Evolutionary conservation across 2,797 vertebrate species (phyloP).

Genomic region (Galaxias olidus): DNA sequence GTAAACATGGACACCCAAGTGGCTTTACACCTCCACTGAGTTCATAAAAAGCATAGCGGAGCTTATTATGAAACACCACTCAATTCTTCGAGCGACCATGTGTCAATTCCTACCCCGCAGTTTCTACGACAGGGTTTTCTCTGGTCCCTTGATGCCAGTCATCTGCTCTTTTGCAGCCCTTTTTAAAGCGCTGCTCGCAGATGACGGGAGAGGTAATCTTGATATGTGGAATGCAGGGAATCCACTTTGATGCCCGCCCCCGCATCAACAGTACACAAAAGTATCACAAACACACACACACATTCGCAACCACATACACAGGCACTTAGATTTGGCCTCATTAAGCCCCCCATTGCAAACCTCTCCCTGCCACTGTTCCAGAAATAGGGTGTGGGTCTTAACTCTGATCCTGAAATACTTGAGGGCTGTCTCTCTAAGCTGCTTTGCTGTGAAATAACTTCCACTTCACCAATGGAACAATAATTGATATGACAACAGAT

Average conservation of each 20-base stretch:
- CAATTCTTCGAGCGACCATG: background rate
- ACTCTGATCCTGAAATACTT: constrained; percentile 68
- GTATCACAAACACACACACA: background rate
- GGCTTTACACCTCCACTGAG: background rate
- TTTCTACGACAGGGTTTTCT: background rate
- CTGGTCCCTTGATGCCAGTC: background rate
- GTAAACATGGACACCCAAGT: constrained; percentile 8
- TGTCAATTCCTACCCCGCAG: background rate
- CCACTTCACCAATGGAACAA: constrained; percentile 73
- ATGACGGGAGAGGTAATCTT: constrained; percentile 26
- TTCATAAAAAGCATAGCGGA: background rate
- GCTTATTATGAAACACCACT: too few species aligned
- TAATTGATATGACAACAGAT: constrained; percentile 82
- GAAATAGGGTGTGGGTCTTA: constrained; percentile 70
- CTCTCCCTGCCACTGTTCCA: constrained; percentile 47
- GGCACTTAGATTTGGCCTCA: constrained; percentile 33
- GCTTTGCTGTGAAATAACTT: constrained; percentile 76
- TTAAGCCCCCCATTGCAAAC: constrained; percentile 54
- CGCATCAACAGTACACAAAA: constrained; percentile 17
- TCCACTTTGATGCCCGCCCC: constrained; percentile 35
- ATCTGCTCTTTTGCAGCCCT: background rate
- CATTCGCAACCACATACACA: too few species aligned
- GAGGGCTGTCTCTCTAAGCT: constrained; percentile 73
- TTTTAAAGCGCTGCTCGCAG: background rate
- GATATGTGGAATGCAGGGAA: constrained; percentile 30